Percentiles rank a stretch among this genome's conserved stretches.
Conservation (phyloP, 2,113 vertebrate genomes). For the Spea bombifrons region DNA sequence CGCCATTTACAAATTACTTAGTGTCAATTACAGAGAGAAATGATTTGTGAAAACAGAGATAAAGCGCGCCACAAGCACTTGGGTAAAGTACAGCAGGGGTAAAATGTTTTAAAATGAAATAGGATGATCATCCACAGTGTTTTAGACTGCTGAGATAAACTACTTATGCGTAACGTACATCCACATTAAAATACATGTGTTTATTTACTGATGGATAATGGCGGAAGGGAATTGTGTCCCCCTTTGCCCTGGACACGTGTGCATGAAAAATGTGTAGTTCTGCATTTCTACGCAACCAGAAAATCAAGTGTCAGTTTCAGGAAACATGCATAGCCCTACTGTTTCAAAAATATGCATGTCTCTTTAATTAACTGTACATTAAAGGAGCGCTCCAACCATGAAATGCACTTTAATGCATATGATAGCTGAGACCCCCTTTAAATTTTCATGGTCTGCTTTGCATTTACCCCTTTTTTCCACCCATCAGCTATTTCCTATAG, state of each 20-base stretch:
- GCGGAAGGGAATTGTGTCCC: conserved; percentile 13
- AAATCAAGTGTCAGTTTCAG: background rate
- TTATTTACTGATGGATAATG: conserved; percentile 15
- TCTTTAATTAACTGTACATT: no score
- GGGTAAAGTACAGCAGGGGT: conserved; percentile 41
- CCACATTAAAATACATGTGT: background rate
- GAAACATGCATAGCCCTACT: background rate
- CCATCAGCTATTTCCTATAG: no score
- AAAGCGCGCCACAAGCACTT: conserved; percentile 41
- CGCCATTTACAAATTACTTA: conserved; percentile 46
- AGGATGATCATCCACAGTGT: conserved; percentile 33
- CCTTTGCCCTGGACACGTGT: background rate
- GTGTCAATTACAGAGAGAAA: conserved; percentile 51
- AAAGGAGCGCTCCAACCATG: no score
- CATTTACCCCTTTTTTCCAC: no score
- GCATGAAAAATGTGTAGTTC: conserved; percentile 1
- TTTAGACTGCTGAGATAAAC: conserved; percentile 37
- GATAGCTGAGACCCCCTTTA: background rate
- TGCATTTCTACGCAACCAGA: background rate
- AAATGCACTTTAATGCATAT: no score
- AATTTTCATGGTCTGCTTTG: background rate
- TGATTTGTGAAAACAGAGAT: conserved; percentile 41
- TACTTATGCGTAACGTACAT: conserved; percentile 27
- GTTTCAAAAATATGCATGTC: no score
- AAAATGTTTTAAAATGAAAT: conserved; percentile 43